phyloP scores from a whole-genome alignment of 2,888 invertebrate genomes.

The Tuberolachnus salignus region DNA sequence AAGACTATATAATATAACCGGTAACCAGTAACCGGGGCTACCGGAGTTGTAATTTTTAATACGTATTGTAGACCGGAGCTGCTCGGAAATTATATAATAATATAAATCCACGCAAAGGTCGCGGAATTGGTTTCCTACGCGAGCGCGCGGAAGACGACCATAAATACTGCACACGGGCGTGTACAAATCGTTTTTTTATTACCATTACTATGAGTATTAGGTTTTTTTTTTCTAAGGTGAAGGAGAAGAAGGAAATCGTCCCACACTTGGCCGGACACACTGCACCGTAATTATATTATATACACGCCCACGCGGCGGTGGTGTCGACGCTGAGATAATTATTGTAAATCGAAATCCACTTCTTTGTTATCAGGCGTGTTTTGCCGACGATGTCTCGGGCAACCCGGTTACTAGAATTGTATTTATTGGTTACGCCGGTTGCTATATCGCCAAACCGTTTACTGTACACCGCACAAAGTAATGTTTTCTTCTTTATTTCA shows the following conservation, averaged over 20 bases:
- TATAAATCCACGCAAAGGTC: conserved; percentile 27
- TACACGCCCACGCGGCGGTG: conserved; percentile 16
- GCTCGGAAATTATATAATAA: conserved; percentile 20
- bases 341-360: conserved; percentile 48
- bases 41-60: neutral
- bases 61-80: neutral
- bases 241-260: conserved; percentile 39
- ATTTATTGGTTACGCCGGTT: too few relatives aligned
- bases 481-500: too few relatives aligned
- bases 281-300: neutral
- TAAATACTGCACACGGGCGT: neutral
- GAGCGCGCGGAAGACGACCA: too few relatives aligned
- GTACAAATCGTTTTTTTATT: conserved; percentile 47
- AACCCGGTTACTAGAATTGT: too few relatives aligned
- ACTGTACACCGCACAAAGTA: too few relatives aligned
- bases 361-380: too few relatives aligned
- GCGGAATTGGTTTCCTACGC: neutral
- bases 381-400: too few relatives aligned
- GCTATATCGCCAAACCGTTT: too few relatives aligned
- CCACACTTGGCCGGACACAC: conserved; percentile 37
- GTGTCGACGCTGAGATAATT: conserved; percentile 26
- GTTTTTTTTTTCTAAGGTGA: conserved; percentile 28
- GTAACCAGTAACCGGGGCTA: neutral
- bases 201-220: neutral
- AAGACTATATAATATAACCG: neutral